These are phyloP conservation scores for Hylaea fasciaria DNA, from an alignment of 2,888 invertebrate species.

Conservation along the genomic window DNA sequence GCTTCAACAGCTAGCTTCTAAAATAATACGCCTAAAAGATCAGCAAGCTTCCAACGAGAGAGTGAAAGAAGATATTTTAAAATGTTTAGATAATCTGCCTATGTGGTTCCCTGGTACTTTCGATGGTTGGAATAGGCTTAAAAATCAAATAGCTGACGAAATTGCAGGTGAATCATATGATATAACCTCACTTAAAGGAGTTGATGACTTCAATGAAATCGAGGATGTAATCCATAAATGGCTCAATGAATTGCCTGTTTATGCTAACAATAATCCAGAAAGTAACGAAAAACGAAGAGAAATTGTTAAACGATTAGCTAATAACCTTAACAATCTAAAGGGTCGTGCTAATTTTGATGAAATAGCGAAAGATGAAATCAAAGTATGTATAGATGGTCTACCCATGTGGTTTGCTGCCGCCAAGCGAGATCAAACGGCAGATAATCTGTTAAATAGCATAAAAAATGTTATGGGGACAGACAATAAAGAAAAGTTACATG, in stretches of 20 bases:
- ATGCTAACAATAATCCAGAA: slow-evolving; percentile 42
- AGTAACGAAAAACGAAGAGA: slow-evolving; percentile 44
- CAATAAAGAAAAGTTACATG: neutral
- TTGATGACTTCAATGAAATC: slow-evolving; percentile 19
- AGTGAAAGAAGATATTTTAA: neutral
- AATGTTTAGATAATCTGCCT: neutral
- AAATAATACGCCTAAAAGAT: too few relatives aligned
- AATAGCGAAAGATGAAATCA: slow-evolving; percentile 44
- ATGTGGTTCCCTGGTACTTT: neutral
- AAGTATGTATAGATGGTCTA: slow-evolving; percentile 46
- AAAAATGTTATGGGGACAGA: neutral
- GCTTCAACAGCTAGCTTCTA: too few relatives aligned
- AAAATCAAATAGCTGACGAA: too few relatives aligned
- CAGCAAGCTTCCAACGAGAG: slow-evolving; percentile 1
- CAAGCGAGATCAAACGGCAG: slow-evolving; percentile 44
- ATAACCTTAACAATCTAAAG: slow-evolving; percentile 41
- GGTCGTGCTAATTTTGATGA: slow-evolving; percentile 43
- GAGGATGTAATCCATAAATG: slow-evolving; percentile 49
- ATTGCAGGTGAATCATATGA: neutral
- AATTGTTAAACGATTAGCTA: slow-evolving; percentile 42
- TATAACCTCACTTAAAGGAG: neutral
- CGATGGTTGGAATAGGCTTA: too few relatives aligned
- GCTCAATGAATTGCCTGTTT: slow-evolving; percentile 54
- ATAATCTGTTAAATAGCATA: slow-evolving; percentile 43
- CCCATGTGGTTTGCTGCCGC: slow-evolving; percentile 58